phyloP scores from a whole-genome alignment of 2,113 vertebrate species.

The Irena cyanogastra region DNA sequence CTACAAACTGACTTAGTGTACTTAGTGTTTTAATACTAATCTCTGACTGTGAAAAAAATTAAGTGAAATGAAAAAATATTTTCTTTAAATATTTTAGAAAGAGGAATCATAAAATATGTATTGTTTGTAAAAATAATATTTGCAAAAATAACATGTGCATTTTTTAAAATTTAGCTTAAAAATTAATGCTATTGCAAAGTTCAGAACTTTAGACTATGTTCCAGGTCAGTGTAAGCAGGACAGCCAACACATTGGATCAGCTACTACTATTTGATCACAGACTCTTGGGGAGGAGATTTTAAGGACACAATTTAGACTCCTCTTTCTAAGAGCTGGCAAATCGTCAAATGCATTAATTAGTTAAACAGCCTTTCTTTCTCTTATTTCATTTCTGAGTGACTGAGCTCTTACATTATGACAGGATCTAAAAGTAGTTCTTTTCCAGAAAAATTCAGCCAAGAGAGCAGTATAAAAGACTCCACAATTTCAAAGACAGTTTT shows the following conservation, averaged over 20 bases:
- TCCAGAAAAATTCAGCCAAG: not conserved
- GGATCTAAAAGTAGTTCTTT: not conserved
- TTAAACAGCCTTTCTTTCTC: not conserved
- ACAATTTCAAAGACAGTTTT: not conserved
- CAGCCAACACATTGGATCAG: not conserved
- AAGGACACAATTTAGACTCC: not conserved
- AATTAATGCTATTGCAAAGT: not conserved
- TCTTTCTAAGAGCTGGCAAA: not conserved
- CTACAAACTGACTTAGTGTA: not conserved
- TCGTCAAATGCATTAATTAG: not conserved
- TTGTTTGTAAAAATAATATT: not conserved
- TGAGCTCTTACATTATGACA: not conserved
- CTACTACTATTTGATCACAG: not conserved
- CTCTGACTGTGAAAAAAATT: not conserved
- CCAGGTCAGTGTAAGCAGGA: not conserved
- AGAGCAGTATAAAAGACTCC: not conserved
- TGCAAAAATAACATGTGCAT: not conserved
- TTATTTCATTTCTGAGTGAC: not conserved
- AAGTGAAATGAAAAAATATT: not conserved
- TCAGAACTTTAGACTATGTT: not conserved
- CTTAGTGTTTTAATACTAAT: not conserved
- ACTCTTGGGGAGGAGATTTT: not conserved
- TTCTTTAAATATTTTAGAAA: not conserved
- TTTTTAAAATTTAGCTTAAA: not conserved
- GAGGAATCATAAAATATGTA: not conserved